Conservation (phyloP, 2,888 invertebrate species). For the Platypus cylindrus region DNA sequence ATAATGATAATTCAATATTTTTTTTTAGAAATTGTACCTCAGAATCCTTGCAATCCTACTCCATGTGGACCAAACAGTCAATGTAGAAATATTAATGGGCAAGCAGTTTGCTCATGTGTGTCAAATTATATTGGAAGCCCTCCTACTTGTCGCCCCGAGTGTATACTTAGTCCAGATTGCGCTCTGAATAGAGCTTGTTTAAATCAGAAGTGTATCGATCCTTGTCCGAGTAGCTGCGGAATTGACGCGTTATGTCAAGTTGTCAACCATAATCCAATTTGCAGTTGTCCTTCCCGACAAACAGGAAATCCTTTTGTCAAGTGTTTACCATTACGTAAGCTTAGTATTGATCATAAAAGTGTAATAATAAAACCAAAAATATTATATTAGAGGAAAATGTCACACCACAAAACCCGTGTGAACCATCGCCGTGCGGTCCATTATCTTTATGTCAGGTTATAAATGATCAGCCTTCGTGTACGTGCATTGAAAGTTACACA, state of each 20-base stretch:
- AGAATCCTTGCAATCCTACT: constrained; percentile 41
- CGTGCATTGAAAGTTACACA: constrained; percentile 46
- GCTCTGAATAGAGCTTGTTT: constrained; percentile 42
- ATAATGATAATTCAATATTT: not conserved
- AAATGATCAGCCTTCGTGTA: constrained; percentile 44
- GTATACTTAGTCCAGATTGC: constrained; percentile 45
- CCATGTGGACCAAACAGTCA: constrained; percentile 45
- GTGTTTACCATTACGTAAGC: constrained; percentile 41
- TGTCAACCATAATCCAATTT: constrained; percentile 45
- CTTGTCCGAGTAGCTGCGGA: constrained; percentile 46
- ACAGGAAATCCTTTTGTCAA: constrained; percentile 55
- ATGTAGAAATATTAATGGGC: constrained; percentile 40
- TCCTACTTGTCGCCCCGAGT: constrained; percentile 45
- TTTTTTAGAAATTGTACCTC: constrained; percentile 17
- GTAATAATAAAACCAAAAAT: not conserved
- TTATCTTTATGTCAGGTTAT: constrained; percentile 42
- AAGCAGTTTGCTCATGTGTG: constrained; percentile 45
- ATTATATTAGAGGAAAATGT: constrained; percentile 19
- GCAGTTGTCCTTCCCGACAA: constrained; percentile 40
- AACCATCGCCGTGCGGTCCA: constrained; percentile 61
- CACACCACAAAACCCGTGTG: constrained; percentile 47
- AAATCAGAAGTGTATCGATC: constrained; percentile 48
- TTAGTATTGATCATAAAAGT: not conserved
- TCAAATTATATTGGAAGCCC: constrained; percentile 44
- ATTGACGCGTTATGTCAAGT: constrained; percentile 42